A percentile compares a stretch with the other conserved stretches of the same genome.
Conservation (phyloP, 2,797 vertebrate genomes). For the Moxostoma hubbsi region DNA sequence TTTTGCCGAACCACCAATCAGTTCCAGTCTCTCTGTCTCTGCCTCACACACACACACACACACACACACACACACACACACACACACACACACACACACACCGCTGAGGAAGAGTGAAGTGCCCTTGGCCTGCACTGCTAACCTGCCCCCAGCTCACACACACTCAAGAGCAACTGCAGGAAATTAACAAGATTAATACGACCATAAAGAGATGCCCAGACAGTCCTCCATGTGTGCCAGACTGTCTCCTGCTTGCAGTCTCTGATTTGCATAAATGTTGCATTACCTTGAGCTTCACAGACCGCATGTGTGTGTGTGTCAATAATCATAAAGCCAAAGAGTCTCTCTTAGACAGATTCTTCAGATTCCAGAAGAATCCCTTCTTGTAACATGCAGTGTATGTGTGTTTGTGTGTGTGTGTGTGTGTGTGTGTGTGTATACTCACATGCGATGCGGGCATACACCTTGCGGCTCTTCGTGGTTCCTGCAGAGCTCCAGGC, state of each 20-base stretch:
- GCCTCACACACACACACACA: not conserved
- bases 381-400: not conserved
- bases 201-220: slow-evolving; percentile 29
- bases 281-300: slow-evolving; percentile 33
- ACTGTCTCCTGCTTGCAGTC: slow-evolving; percentile 38
- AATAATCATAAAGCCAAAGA: slow-evolving; percentile 6
- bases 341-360: slow-evolving; percentile 27
- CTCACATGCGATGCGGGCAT: slow-evolving; percentile 95
- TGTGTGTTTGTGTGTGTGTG: not conserved
- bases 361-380: not conserved
- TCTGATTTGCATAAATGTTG: slow-evolving; percentile 41
- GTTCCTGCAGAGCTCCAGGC: slow-evolving; percentile 97
- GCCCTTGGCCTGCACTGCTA: slow-evolving; percentile 7
- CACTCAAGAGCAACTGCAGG: slow-evolving; percentile 11
- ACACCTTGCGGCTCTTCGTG: slow-evolving; percentile 94
- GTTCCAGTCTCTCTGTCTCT: not conserved
- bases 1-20: not conserved
- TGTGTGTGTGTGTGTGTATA: slow-evolving; percentile 56
- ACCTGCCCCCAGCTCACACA: slow-evolving; percentile 18
- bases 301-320: slow-evolving; percentile 20
- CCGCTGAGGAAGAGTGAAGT: slow-evolving; percentile 17
- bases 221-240: slow-evolving; percentile 21
- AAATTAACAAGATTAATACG: slow-evolving; percentile 23
- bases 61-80: not conserved
- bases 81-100: slow-evolving; percentile 17